These are phyloP conservation scores for Pseudorhiza aurosa DNA, from an alignment of 30 jellyfish, hydroid and myxozoan species.

Conservation along the genomic window DNA sequence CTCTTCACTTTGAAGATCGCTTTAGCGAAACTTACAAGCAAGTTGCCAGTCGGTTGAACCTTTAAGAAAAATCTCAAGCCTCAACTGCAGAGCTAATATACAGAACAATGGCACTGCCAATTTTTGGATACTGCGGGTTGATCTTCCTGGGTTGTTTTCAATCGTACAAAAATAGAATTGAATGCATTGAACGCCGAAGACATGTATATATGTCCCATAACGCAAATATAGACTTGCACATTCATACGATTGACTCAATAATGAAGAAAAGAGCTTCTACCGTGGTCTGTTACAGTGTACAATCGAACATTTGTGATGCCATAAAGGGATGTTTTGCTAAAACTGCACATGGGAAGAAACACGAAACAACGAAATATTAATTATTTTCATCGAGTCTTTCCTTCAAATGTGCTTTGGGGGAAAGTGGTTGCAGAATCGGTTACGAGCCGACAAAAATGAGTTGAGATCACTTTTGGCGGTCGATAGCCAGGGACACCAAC, in stretches of 20 bases:
- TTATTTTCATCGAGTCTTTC: too few species aligned
- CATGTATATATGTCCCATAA: constrained; percentile 1
- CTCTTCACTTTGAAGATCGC: constrained; percentile 35
- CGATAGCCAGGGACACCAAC: too few species aligned
- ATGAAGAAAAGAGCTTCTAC: constrained; percentile 49
- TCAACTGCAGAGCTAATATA: constrained; percentile 28
- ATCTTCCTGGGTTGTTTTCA: constrained; percentile 23
- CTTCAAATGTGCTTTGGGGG: too few species aligned
- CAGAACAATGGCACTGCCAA: constrained; percentile 22
- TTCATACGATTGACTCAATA: constrained; percentile 27
- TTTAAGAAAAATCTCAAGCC: constrained; percentile 46
- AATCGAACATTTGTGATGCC: constrained; percentile 25
- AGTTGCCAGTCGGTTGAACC: constrained; percentile 49
- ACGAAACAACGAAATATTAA: too few species aligned
- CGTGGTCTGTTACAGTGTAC: constrained; percentile 28
- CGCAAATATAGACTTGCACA: neutral
- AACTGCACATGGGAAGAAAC: constrained; percentile 27
- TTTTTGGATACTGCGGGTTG: constrained; percentile 33
- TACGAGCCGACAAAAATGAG: too few species aligned
- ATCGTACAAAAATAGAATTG: constrained; percentile 21
- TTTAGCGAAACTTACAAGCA: constrained; percentile 34
- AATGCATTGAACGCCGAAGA: constrained; percentile 36
- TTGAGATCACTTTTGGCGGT: too few species aligned
- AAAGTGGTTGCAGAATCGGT: too few species aligned
- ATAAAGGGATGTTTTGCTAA: constrained; percentile 21